Conservation (phyloP, 2,113 vertebrate genomes). For the Hystrix cristata region DNA sequence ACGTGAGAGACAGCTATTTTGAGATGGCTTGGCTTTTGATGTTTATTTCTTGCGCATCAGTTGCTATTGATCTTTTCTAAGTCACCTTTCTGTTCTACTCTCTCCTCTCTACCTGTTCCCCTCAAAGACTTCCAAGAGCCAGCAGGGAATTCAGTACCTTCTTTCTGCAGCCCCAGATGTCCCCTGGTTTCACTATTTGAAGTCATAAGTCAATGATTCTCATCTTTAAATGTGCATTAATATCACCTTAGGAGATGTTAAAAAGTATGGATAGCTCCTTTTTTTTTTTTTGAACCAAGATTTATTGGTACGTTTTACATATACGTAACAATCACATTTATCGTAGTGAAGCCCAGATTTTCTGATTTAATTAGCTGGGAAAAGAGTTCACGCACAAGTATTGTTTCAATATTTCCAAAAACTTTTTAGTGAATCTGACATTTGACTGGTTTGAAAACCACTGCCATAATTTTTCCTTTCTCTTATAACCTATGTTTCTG, state of each 20-base stretch:
- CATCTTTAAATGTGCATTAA: neutral
- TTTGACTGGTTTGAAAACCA: neutral
- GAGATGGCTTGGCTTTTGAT: neutral
- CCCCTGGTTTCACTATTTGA: neutral
- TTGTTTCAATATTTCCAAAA: neutral
- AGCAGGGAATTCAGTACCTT: too few relatives aligned
- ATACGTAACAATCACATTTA: too few relatives aligned
- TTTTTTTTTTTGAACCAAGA: too few relatives aligned
- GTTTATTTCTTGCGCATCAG: neutral
- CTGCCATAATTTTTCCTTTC: neutral
- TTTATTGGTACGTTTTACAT: too few relatives aligned
- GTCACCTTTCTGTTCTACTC: neutral
- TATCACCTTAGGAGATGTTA: neutral
- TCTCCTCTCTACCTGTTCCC: neutral
- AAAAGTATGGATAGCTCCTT: neutral
- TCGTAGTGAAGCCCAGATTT: neutral
- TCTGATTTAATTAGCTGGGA: neutral
- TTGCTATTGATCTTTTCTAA: neutral
- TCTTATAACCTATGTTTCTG: neutral
- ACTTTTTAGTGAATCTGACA: neutral
- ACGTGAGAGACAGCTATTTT: neutral
- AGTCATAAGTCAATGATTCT: neutral
- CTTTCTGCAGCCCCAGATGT: neutral
- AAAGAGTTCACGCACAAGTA: neutral
- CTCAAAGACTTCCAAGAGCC: neutral